Percentiles rank a stretch among this genome's conserved stretches.
These are phyloP conservation scores for Helogale parvula DNA, from an alignment of 2,113 vertebrate species.

Conservation along the genomic window DNA sequence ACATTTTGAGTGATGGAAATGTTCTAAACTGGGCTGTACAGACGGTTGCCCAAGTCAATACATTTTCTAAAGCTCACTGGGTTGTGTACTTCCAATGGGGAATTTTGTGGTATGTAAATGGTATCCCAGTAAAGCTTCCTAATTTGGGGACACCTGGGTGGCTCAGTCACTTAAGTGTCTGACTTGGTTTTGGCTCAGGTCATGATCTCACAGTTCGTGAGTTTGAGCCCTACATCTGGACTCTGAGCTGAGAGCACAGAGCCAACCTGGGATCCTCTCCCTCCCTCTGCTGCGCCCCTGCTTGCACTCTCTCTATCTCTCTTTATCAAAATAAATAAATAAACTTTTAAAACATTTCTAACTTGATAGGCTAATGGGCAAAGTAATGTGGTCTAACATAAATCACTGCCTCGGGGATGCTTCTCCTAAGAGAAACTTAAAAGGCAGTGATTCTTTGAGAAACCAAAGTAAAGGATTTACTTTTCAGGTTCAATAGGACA, in stretches of 20 bases:
- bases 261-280: no score
- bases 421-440: not conserved
- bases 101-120: not conserved
- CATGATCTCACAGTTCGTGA: no score
- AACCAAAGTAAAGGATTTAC: not conserved
- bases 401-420: not conserved
- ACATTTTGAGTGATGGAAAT: not conserved
- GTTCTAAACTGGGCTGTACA: not conserved
- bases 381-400: not conserved
- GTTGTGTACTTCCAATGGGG: not conserved
- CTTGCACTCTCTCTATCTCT: no score
- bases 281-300: no score
- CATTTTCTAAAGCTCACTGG: not conserved
- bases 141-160: not conserved
- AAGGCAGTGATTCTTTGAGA: not conserved
- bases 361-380: not conserved
- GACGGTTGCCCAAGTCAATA: not conserved
- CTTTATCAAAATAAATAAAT: no score
- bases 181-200: no score
- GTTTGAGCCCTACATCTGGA: no score
- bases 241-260: no score
- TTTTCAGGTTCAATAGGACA: not conserved
- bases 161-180: no score
- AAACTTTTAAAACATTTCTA: not conserved
- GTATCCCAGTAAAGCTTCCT: not conserved